Percentiles rank a stretch among this genome's conserved stretches.
These are phyloP conservation scores for Solenodon paradoxus DNA, from an alignment of 2,113 vertebrate genomes.

Conservation along the genomic window DNA sequence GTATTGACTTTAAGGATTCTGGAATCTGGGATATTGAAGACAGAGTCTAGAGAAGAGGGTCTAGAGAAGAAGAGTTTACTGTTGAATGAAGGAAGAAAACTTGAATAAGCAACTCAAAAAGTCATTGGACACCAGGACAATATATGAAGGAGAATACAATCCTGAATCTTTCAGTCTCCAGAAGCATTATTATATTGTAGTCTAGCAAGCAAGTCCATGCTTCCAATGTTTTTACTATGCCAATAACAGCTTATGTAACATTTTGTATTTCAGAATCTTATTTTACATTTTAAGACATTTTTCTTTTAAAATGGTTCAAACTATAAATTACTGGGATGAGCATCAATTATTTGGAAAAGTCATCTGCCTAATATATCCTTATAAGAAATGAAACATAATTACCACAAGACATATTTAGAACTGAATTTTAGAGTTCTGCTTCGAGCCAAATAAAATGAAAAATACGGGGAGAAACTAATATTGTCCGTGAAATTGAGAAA, in stretches of 20 bases:
- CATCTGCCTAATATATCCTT: not conserved
- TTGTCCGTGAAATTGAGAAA: not conserved
- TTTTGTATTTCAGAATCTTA: conserved; percentile 21
- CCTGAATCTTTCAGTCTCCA: not conserved
- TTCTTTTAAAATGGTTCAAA: not conserved
- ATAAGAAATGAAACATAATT: not conserved
- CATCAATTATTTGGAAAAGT: not conserved
- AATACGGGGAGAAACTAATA: not conserved
- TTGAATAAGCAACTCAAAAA: not conserved
- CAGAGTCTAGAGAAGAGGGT: too few relatives aligned
- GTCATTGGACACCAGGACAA: not conserved
- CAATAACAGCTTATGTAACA: not conserved
- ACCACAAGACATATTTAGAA: not conserved
- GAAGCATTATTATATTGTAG: not conserved
- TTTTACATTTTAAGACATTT: not conserved
- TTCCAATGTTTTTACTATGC: not conserved
- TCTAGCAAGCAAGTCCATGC: not conserved
- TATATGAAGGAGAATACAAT: not conserved
- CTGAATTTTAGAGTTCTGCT: not conserved
- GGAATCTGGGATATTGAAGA: not conserved
- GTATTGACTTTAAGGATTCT: not conserved
- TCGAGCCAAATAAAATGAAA: conserved; percentile 5
- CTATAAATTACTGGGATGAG: not conserved
- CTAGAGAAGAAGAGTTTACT: too few relatives aligned
- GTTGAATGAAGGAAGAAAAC: not conserved